phyloP scores from a whole-genome alignment of 2,888 invertebrate species.

The Phyllotreta striolata region DNA sequence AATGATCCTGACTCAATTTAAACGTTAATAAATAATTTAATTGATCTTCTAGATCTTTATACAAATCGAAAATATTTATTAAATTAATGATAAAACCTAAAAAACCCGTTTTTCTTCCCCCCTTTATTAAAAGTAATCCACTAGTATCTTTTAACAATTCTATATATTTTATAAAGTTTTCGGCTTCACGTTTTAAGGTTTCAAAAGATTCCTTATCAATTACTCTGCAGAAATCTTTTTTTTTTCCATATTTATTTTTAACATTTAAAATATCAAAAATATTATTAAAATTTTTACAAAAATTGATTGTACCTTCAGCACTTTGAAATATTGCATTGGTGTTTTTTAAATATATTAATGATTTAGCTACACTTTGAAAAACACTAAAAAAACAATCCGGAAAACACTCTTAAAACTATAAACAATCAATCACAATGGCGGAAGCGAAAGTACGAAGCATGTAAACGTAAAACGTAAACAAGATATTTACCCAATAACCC shows the following conservation, averaged over 20 bases:
- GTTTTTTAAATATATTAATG: too few species aligned
- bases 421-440: too few species aligned
- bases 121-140: not conserved
- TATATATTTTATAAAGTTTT: conserved; percentile 1
- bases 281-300: not conserved
- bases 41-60: not conserved
- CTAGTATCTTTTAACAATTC: not conserved
- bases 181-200: not conserved
- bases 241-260: conserved; percentile 6
- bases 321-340: too few species aligned
- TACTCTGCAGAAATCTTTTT: not conserved
- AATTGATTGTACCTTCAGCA: not conserved
- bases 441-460: too few species aligned
- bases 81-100: not conserved
- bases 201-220: not conserved
- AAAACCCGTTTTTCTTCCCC: not conserved
- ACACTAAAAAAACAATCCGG: too few species aligned
- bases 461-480: too few species aligned
- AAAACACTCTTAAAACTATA: too few species aligned
- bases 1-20: not conserved
- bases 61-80: not conserved
- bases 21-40: not conserved
- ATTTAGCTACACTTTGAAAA: too few species aligned
- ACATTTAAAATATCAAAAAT: not conserved
- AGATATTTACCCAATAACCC: too few species aligned